phyloP scores from a whole-genome alignment of 2,113 vertebrate genomes.

The Cynoglossus semilaevis region DNA sequence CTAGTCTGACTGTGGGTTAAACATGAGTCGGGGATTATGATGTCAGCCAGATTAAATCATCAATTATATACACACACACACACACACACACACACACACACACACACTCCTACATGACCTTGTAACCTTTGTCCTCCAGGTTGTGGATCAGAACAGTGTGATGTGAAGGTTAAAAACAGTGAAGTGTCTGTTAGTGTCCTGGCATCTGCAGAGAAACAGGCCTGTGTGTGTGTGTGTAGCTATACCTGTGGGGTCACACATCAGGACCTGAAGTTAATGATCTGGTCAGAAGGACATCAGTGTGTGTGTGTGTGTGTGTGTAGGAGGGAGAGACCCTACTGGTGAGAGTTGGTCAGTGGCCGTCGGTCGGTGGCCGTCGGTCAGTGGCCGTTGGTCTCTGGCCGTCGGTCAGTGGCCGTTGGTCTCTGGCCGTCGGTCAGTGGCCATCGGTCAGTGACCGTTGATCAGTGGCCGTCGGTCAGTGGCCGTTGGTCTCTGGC shows the following conservation, averaged over 20 bases:
- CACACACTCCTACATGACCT: constrained; percentile 38
- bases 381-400: constrained; percentile 35
- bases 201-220: no score
- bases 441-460: constrained; percentile 13
- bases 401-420: neutral
- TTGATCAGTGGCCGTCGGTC: constrained; percentile 36
- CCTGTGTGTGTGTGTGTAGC: neutral
- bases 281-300: no score
- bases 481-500: no score
- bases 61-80: constrained; percentile 54
- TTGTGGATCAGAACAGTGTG: no score
- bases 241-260: no score
- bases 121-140: no score
- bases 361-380: no score
- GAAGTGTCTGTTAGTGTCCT: no score
- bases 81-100: constrained; percentile 5
- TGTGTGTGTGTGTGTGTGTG: neutral
- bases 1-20: constrained; percentile 68
- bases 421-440: constrained; percentile 28
- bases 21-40: constrained; percentile 73
- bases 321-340: constrained; percentile 18
- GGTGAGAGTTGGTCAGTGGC: constrained; percentile 47
- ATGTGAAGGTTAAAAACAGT: no score
- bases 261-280: no score
- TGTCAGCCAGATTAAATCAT: constrained; percentile 75